A percentile compares a stretch with the other conserved stretches of the same genome.
Conservation (phyloP, 2,888 invertebrate species). For the Carabus problematicus region DNA sequence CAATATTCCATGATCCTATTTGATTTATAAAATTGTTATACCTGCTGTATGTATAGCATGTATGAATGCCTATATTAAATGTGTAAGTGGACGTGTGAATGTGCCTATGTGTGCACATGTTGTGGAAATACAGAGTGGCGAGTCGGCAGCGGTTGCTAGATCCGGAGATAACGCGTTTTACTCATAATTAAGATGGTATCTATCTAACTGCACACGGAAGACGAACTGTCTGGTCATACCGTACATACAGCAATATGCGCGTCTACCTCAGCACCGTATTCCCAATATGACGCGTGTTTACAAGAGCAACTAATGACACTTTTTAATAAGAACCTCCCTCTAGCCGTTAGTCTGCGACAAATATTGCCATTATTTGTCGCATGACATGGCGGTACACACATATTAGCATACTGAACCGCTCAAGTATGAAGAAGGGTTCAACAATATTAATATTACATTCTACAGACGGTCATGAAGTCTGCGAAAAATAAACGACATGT, state of each 20-base stretch:
- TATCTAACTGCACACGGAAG: conserved; percentile 43
- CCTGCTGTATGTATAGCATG: too few species aligned
- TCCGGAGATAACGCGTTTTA: conserved; percentile 59
- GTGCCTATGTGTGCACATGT: conserved; percentile 11
- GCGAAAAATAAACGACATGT: too few species aligned
- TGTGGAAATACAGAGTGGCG: conserved; percentile 20
- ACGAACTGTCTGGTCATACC: conserved; percentile 39
- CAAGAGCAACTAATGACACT: conserved; percentile 31
- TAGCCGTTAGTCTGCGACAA: neutral
- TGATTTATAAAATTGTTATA: too few species aligned
- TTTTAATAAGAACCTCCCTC: conserved; percentile 20
- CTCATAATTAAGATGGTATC: conserved; percentile 61
- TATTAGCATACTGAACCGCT: too few species aligned
- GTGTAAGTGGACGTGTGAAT: conserved; percentile 5
- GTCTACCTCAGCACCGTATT: conserved; percentile 29
- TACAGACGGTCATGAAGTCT: too few species aligned
- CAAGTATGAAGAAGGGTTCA: too few species aligned
- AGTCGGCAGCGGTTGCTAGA: conserved; percentile 41
- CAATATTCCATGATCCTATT: too few species aligned
- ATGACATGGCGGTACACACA: neutral
- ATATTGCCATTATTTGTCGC: conserved; percentile 13
- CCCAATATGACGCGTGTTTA: conserved; percentile 34
- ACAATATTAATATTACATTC: too few species aligned
- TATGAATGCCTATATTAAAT: neutral
- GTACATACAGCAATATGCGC: conserved; percentile 9